Base-by-base conservation (phyloP, 2,797 vertebrate species). In the Xenentodon cancila region DNA sequence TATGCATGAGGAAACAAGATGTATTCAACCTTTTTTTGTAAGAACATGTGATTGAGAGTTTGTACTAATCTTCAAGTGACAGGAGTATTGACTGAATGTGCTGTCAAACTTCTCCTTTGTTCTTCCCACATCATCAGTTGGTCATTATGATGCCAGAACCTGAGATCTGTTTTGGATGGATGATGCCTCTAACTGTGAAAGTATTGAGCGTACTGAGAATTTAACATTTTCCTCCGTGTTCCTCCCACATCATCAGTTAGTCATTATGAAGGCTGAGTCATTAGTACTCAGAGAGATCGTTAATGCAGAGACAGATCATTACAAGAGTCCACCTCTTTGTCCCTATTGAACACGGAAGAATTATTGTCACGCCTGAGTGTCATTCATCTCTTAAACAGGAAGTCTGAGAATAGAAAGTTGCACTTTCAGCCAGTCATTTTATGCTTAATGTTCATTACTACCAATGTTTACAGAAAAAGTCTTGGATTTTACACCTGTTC, bases 201-300 rank as follows among this genome's bases (percentile, higher is more conserved):
- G 59, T 73, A 87, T 81, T 70, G 83, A 88, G 77, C 47, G 7
- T 66, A 9, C 17, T 58, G 74, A 76, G 72, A 84, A 57, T 63
- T 64, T 68, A 75, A 76, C 74, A 17, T 81, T 70, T 61, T 64
- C 75, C 64, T 70, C 70, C 79, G 51, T 40, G 76, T 80, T 84
- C 81, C 83, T 84, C 81, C 83, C 84, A 86, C 83, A 82, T 84
- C 77, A 82, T 90, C 85, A 84, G 74, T 79, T 76, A 67, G 78
- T 87, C 84, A 82, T 88, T 88, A 84, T 85, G 75, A 83, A 77
- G 74, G 66, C 71, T 59, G 71, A 74, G 76, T 87, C 79, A 82
- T 87, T 86, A 86, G 80, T 44, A 79, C 46, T 49, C 62, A 81
- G 81, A 82, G 78, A 18, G 79, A 83, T 87, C 79, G 55, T 85